Base-by-base conservation (phyloP, 2,113 vertebrate species). In the Peromyscus californicus region DNA sequence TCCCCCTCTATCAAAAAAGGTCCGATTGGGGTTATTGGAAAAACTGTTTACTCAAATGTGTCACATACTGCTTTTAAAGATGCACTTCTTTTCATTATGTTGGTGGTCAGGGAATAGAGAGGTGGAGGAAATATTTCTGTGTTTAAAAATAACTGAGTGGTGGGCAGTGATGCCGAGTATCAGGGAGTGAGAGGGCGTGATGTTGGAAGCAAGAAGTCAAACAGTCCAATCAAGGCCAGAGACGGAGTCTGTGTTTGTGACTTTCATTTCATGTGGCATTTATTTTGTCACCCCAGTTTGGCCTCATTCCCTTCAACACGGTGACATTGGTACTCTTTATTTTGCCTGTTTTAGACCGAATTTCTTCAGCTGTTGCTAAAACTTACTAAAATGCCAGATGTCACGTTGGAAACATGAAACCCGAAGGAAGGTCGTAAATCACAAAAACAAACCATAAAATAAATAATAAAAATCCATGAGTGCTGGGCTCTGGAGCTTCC, bases 311-410 rank as follows among this genome's bases (percentile, higher is more conserved):
- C 0, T 24, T 26, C 19, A 86, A 85, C 78, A 9, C 24, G n/a
- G 80, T 93, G 93, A 95, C 93, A 83, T 96, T 97, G 90, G 85
- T 93, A 45, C 74, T 98, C 83, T 91, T 98, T 97, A 70, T 98
- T 89, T 96, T 97, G 97, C 92, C 93, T 95, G 16, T 89, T 89
- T 26, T 97, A 39, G 65, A 16, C 96, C 83, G 75, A 29, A 98
- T 97, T 98, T 96, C 92, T 95, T 95, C 90, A 98, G 48, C 90
- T 96, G 83, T 97, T 98, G 89, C 93, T 97, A 96, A 98, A 98
- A 90, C 85, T 97, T 94, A 97, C 72, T 91, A 95, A 98, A 98
- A 96, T 84, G 57, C 82, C 90, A 98, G 96, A 97, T 98, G 96
- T 94, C 54, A 69, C 51, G 51, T 89, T 98, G 95, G 95, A 98